These are phyloP conservation scores for Thaleichthys pacificus DNA, from an alignment of 2,797 vertebrate genomes.

Conservation along the genomic window DNA sequence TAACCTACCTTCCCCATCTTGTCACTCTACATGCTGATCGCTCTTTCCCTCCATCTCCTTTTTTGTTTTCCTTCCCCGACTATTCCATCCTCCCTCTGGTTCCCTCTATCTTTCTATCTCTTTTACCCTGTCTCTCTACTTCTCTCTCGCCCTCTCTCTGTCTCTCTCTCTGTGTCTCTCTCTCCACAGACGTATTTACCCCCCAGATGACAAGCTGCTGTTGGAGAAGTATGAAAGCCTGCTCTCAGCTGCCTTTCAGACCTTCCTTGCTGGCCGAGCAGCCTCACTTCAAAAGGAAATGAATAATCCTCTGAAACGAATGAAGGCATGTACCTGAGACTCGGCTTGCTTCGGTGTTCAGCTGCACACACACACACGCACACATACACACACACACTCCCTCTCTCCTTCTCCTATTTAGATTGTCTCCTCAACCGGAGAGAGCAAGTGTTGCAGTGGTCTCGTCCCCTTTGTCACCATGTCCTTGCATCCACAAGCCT, in stretches of 20 bases:
- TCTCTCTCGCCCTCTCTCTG: constrained; percentile 8
- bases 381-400: constrained; percentile 45
- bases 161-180: constrained; percentile 5
- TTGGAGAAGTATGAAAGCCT: constrained; percentile 98
- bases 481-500: constrained; percentile 49
- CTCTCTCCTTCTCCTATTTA: constrained; percentile 42
- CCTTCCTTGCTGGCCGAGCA: constrained; percentile 96
- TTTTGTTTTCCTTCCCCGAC: constrained; percentile 36
- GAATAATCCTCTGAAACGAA: constrained; percentile 98
- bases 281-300: constrained; percentile 97
- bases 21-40: constrained; percentile 2
- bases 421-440: constrained; percentile 58
- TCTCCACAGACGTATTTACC: constrained; percentile 90
- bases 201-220: constrained; percentile 96
- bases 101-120: constrained; percentile 29
- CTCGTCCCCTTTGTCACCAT: constrained; percentile 31
- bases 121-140: constrained; percentile 14
- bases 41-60: constrained; percentile 21
- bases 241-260: constrained; percentile 95
- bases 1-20: constrained; percentile 23
- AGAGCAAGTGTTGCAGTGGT: constrained; percentile 48
- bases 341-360: constrained; percentile 46
- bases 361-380: constrained; percentile 6
- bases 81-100: constrained; percentile 51
- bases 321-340: constrained; percentile 90